These are phyloP conservation scores for Paraescarpia echinospica DNA, from an alignment of 1,140 invertebrate genomes.

Conservation along the genomic window DNA sequence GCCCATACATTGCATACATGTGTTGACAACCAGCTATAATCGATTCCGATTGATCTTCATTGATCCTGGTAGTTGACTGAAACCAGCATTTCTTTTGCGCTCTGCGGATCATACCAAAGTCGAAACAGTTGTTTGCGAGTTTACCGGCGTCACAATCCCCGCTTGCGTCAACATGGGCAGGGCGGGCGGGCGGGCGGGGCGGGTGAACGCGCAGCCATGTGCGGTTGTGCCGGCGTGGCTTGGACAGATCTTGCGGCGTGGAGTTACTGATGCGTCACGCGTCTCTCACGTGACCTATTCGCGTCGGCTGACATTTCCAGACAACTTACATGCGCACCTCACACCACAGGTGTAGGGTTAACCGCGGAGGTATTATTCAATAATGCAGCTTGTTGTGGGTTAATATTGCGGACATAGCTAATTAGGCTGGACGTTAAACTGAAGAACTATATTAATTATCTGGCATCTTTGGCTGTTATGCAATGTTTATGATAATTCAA, in stretches of 20 bases:
- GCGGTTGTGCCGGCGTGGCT: conserved; percentile 1
- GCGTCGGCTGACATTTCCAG: background rate
- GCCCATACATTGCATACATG: background rate
- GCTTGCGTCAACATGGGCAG: background rate
- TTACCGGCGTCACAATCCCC: background rate
- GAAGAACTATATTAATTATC: background rate
- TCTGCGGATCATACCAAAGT: background rate
- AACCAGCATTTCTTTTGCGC: background rate
- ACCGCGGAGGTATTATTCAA: conserved; percentile 4
- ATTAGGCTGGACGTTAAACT: background rate
- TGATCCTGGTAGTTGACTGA: background rate
- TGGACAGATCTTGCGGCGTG: conserved; percentile 3
- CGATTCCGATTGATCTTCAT: background rate
- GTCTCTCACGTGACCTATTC: background rate
- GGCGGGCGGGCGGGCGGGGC: too few relatives aligned
- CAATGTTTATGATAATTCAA: background rate
- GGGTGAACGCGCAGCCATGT: background rate
- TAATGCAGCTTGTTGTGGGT: background rate
- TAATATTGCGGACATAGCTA: background rate
- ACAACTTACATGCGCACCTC: background rate
- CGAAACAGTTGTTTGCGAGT: background rate
- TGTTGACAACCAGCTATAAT: background rate
- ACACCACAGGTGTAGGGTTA: conserved; percentile 3
- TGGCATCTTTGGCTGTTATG: background rate
- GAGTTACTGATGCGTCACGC: conserved; percentile 3